Evolutionary conservation across 2,113 vertebrate genomes (phyloP), one percentile per base, ranked within the genome.

Genomic region (Lathamus discolor): DNA sequence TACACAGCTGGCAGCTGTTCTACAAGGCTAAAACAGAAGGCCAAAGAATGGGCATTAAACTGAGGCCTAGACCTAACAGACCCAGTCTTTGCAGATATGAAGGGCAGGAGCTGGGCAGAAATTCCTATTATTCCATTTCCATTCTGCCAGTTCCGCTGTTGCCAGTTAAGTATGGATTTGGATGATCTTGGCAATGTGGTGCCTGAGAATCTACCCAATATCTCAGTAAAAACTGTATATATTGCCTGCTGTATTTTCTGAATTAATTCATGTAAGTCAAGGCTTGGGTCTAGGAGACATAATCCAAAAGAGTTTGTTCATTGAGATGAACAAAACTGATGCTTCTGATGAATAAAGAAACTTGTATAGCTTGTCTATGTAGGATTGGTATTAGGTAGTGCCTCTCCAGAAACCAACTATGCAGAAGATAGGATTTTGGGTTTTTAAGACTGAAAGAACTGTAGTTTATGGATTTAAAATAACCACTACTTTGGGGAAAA

Each of bases 171-270:
- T 3, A 29, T 10, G 35, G 35, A 49, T 72, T 63, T 76, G 16
- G 17, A 46, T 51, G 33, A 22, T 55, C 33, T 33, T 55, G 19
- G 37, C 24, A n/a, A 59, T 23, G 20, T n/a, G 33, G 33, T n/a
- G 20, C 13, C 31, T 1, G 0, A 24, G 29, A 39, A 55, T 18
- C 5, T 35, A 16, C 37, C 13, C n/a, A 18, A 2, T 64, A 19
- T 33, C 76, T 57, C 41, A 19, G 29, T 48, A 43, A 79, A 52
- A 31, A 61, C 16, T 37, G 10, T 14, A 17, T 43, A 18, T 29
- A 14, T 35, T n/a, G 3, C 43, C 72, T 73, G 67, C 37, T 69
- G 15, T 75, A 31, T 51, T 52, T 57, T 17, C 29, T 78, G 13
- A 51, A 35, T 41, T 31, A 52, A 35, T 68, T 44, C 4, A 4